Base-by-base conservation (phyloP, 1,140 invertebrate genomes). In the Aphis gossypii region DNA sequence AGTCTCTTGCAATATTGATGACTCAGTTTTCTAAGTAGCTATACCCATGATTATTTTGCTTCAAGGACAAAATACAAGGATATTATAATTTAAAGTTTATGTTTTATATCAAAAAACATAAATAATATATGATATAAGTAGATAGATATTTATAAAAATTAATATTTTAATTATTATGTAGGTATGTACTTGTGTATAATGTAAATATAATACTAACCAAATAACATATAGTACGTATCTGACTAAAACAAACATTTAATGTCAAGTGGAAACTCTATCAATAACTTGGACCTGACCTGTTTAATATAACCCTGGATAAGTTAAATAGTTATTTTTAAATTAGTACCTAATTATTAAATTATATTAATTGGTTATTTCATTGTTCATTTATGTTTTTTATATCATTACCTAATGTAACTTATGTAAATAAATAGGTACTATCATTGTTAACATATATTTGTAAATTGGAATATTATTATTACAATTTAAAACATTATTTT, bases 41-140 rank as follows among this genome's bases (percentile, higher is more conserved):
- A 60, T 90, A 90, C 89, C 89, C 56, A 90, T 90, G 44, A 68
- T 90, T 90, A 90, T 90, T 89, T 89, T 60, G 89, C 44, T 90
- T 44, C 38, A 60, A 90, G 54, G 89, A 90, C 89, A 90, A 90
- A 90, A 88, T 48, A 48, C 30, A 88, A 90, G 54, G 54, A 90
- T 90, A 90, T 90, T 30, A 44, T 38, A 56, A 89, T 89, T 89
- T 89, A 89, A 56, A 89, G 38, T 89, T 54, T 90, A 90, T 56
- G 38, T 56, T 48, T 14, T 48, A 44, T 88, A 48, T 5, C 25
- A 14, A 86, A 9, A 41, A 8, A 90, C 54, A 1, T 23, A 54
- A 4, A 89, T 21, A 68, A 56, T 23, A 38, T 11, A 54, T 38
- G 38, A 35, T 35, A 54, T 23, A 89, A 89, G 87, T 54, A 89